A percentile compares a stretch with the other conserved stretches of the same genome.
Evolutionary conservation across 2,888 invertebrate genomes (phyloP).

Genomic region (Protodeltote pygarga): DNA sequence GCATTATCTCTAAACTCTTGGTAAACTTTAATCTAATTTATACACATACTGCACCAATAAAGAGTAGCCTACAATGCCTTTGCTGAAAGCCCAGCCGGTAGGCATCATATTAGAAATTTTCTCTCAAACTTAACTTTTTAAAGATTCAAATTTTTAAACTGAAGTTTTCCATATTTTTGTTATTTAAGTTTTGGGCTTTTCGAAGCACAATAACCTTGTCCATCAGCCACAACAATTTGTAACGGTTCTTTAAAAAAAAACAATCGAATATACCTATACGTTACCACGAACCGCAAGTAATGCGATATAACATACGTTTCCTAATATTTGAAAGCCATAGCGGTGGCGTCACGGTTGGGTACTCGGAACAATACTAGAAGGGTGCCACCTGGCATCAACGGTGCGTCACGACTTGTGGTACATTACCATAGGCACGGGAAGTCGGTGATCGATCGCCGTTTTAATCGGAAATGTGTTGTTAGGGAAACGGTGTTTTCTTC

Average conservation of each 20-base stretch:
- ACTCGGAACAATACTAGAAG: slow-evolving; percentile 57
- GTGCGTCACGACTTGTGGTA: slow-evolving; percentile 56
- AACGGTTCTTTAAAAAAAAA: not conserved
- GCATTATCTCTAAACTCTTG: too few relatives aligned
- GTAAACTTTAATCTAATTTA: too few relatives aligned
- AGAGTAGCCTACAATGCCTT: too few relatives aligned
- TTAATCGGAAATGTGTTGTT: slow-evolving; percentile 36
- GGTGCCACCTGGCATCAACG: slow-evolving; percentile 59
- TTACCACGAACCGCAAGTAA: slow-evolving; percentile 35
- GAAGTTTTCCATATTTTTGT: too few relatives aligned
- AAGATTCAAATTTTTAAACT: too few relatives aligned
- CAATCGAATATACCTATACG: not conserved
- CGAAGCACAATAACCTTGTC: too few relatives aligned
- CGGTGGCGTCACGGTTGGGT: slow-evolving; percentile 66
- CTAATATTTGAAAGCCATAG: slow-evolving; percentile 71
- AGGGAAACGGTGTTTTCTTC: slow-evolving; percentile 12
- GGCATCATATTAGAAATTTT: too few relatives aligned
- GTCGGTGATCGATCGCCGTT: slow-evolving; percentile 45
- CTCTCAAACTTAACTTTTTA: too few relatives aligned
- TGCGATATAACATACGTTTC: slow-evolving; percentile 43
- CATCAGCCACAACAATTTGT: not conserved
- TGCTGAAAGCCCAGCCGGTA: too few relatives aligned
- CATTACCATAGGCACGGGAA: slow-evolving; percentile 46
- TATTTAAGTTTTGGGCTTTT: too few relatives aligned
- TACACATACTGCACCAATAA: too few relatives aligned